These are phyloP conservation scores for Chionis minor DNA, from an alignment of 2,113 vertebrate species.

Conservation along the genomic window DNA sequence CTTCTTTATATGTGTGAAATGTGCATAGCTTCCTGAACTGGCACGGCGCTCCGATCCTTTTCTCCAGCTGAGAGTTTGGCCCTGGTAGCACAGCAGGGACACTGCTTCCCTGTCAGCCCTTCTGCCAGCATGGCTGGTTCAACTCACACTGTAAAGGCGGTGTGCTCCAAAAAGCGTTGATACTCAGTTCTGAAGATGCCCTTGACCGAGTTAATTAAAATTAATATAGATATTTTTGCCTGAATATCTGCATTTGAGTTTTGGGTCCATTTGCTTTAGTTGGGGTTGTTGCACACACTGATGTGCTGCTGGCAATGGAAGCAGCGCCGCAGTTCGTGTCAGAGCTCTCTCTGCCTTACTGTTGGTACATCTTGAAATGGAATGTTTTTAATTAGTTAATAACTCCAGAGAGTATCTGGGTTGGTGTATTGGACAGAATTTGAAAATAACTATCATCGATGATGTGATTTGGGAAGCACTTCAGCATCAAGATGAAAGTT, in stretches of 20 bases:
- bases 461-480: not conserved
- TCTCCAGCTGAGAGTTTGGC: not conserved
- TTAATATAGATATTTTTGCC: not conserved
- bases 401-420: not conserved
- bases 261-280: not conserved
- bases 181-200: not conserved
- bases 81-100: not conserved
- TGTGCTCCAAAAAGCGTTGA: not conserved
- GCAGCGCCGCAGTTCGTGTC: not conserved
- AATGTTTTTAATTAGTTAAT: not conserved
- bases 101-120: not conserved
- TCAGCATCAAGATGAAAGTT: not conserved
- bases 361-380: not conserved
- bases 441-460: not conserved
- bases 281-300: not conserved
- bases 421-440: not conserved
- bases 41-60: rapidly evolving
- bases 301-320: not conserved
- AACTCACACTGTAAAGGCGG: rapidly evolving
- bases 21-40: rapidly evolving
- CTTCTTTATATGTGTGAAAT: not conserved
- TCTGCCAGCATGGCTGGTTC: not conserved
- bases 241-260: not conserved
- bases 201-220: not conserved
- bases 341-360: not conserved